Evolutionary conservation across 2,113 vertebrate species (phyloP), one percentile per base, ranked within the genome.

Genomic region (Brachirus orientalis): DNA sequence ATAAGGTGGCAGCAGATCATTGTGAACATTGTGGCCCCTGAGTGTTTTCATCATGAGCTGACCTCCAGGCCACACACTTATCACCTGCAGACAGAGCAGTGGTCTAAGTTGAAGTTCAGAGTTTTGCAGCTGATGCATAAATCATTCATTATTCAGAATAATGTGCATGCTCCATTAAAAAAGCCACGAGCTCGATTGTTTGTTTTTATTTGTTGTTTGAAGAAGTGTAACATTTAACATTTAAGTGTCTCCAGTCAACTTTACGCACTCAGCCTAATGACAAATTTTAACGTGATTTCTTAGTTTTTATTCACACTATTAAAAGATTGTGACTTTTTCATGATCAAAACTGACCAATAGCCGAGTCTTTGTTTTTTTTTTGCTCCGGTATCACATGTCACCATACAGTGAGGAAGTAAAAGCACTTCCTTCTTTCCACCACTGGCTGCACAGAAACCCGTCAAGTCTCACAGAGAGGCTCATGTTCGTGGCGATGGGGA

Each of bases 391-490:
- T 92, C 90, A 89, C 88, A 82, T 92, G 92, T 91, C 91, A 90
- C 63, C 7, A 9, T 46, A 63, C 83, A 84, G 86, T 80, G 78
- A 90, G 91, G 93, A 92, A 92, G 90, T 92, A 65, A 84, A 77
- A 65, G 43, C 88, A 93, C 92, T 93, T 93, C 92, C 93, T 92
- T 35, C 88, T 93, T 93, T 81, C 59, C 72, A 63, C 44, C 68
- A 52, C 76, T 59, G 64, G 62, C 66, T 57, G 44, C 46, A 18
- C 69, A 11, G 10, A 61, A 57, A 60, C 43, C 69, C 78, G 57
- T 33, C 63, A 55, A 6, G 50, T 36, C 7, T 10, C 53, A 41
- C n/a, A 54, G 38, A 52, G 65, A 55, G 19, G 58, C 33, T 44
- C 9, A 20, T 20, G 2, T 4, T 51, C 16, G 37, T 43, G 54